Conservation (phyloP, 2,113 vertebrate genomes). For the Oryzias woworae region DNA sequence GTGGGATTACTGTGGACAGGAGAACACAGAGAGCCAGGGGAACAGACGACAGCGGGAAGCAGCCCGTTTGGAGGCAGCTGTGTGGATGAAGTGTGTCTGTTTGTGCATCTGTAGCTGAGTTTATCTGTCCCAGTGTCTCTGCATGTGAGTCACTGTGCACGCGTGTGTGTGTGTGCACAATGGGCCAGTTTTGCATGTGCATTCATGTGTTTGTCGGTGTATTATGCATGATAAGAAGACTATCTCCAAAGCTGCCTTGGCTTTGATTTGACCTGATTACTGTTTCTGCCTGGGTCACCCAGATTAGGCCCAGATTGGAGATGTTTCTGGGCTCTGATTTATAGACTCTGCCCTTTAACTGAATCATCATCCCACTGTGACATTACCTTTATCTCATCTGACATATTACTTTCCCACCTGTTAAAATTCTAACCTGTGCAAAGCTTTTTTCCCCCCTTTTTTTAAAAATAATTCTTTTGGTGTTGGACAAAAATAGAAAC, state of each 20-base stretch:
- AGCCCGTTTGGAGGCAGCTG: constrained; percentile 50
- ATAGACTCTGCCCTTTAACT: constrained; percentile 29
- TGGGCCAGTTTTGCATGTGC: constrained; percentile 14
- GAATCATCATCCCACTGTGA: constrained; percentile 27
- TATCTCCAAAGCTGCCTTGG: constrained; percentile 68
- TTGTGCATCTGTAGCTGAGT: constrained; percentile 30
- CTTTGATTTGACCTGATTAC: constrained; percentile 72
- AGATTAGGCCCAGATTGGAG: constrained; percentile 64
- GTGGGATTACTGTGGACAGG: constrained; percentile 65
- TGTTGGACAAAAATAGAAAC: background rate
- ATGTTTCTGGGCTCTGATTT: constrained; percentile 43
- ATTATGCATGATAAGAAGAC: constrained; percentile 69
- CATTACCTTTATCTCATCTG: constrained; percentile 10
- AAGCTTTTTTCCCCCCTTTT: background rate
- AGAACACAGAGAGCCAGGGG: constrained; percentile 56
- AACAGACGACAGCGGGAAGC: constrained; percentile 46
- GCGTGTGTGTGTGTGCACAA: constrained; percentile 12
- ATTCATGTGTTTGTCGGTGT: constrained; percentile 49
- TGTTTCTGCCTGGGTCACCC: constrained; percentile 65
- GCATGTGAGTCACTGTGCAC: constrained; percentile 33
- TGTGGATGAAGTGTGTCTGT: constrained; percentile 33
- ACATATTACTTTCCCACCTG: background rate
- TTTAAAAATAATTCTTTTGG: constrained; percentile 10
- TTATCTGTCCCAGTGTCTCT: constrained; percentile 47
- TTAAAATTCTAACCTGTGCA: constrained; percentile 20